A percentile compares a stretch with the other conserved stretches of the same genome.
Evolutionary conservation across 2,113 vertebrate species (phyloP).

Genomic region (Uria aalge): DNA sequence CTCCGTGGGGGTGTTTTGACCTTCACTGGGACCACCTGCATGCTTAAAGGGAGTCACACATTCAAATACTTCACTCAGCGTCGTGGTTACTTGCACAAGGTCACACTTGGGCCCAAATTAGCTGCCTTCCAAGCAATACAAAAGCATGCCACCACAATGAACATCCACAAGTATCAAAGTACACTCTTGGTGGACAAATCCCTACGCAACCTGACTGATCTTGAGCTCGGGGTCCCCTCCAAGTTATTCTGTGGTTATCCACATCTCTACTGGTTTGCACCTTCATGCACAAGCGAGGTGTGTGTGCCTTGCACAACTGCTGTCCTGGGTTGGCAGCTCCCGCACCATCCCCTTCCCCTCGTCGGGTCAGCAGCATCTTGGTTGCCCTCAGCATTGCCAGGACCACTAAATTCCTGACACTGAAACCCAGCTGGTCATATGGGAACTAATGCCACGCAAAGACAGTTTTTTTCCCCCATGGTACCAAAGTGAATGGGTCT

Average conservation of each 20-base stretch:
- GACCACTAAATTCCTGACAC: background rate
- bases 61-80: background rate
- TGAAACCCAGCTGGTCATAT: background rate
- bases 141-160: background rate
- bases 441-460: background rate
- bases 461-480: background rate
- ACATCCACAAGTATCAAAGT: fast-evolving
- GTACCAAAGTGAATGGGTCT: background rate
- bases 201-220: fast-evolving
- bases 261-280: background rate
- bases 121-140: background rate
- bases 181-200: background rate
- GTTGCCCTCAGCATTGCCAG: background rate
- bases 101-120: too few species aligned
- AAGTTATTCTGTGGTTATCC: background rate
- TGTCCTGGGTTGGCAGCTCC: background rate
- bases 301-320: background rate
- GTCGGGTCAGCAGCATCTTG: fast-evolving
- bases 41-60: fast-evolving
- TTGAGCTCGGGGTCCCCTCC: background rate
- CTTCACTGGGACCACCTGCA: background rate
- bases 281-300: background rate
- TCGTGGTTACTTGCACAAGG: fast-evolving
- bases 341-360: fast-evolving
- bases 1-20: background rate